phyloP scores from a whole-genome alignment of 2,797 vertebrate species.

The Clarias laeviceps region DNA sequence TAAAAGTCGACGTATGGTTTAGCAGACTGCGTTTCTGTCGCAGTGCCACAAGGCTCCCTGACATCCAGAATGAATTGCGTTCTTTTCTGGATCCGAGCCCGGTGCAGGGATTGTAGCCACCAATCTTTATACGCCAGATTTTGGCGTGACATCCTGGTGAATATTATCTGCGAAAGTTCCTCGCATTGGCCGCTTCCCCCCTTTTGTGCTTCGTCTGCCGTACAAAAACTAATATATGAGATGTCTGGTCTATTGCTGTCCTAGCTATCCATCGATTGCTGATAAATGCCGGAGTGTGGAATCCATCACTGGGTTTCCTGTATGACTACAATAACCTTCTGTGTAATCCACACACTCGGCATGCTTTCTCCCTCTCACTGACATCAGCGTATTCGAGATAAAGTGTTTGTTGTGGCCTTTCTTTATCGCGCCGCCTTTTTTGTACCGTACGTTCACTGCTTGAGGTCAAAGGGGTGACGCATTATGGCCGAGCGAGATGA shows the following conservation, averaged over 20 bases:
- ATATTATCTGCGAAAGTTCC: conserved; percentile 54
- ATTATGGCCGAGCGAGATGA: conserved; percentile 67
- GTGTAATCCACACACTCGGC: conserved; percentile 11
- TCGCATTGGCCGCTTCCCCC: conserved; percentile 27
- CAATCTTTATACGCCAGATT: conserved; percentile 52
- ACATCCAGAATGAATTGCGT: conserved; percentile 36
- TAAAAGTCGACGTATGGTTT: conserved; percentile 40
- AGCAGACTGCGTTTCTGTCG: conserved; percentile 20
- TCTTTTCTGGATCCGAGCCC: conserved; percentile 45
- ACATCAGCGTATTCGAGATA: conserved; percentile 47
- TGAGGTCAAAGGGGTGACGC: conserved; percentile 75
- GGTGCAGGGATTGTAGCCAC: conserved; percentile 47
- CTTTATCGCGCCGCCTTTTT: conserved; percentile 46
- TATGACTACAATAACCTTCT: conserved; percentile 38
- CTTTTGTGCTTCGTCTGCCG: conserved; percentile 22
- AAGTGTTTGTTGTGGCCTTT: conserved; percentile 15
- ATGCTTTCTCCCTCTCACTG: conserved; percentile 17
- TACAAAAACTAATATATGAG: conserved; percentile 49
- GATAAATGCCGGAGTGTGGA: conserved; percentile 49
- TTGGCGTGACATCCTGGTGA: conserved; percentile 35
- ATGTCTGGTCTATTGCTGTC: conserved; percentile 48
- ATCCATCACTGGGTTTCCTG: conserved; percentile 45
- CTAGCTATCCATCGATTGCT: conserved; percentile 31
- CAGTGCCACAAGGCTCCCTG: conserved; percentile 32
- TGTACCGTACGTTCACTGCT: conserved; percentile 59